A percentile compares a stretch with the other conserved stretches of the same genome.
Evolutionary conservation across 2,797 vertebrate species (phyloP).

Genomic region (Hoplostethus mediterraneus): DNA sequence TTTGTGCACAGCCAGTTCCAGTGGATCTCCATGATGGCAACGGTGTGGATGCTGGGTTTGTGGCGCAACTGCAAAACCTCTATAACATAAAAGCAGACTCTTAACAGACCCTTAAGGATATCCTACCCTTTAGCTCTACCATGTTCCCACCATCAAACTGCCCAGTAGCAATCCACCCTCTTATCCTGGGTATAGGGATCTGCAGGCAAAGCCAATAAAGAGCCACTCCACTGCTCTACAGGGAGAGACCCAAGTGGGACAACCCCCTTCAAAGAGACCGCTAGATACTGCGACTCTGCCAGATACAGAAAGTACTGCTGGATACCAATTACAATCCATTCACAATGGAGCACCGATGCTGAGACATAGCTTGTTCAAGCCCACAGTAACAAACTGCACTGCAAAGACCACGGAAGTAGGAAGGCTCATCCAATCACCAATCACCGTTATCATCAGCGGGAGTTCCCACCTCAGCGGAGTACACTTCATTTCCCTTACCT

Average conservation of each 20-base stretch:
- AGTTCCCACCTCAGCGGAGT: constrained; percentile 1
- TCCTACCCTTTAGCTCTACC: no score
- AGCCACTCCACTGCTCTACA: constrained; percentile 28
- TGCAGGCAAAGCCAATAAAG: constrained; percentile 34
- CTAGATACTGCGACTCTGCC: constrained; percentile 1
- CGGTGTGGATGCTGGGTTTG: no score
- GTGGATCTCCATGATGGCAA: no score
- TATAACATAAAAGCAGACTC: no score
- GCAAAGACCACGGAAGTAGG: constrained; percentile 45
- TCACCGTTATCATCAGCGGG: constrained; percentile 12
- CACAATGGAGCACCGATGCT: constrained; percentile 30
- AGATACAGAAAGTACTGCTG: constrained; percentile 39
- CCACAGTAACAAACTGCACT: constrained; percentile 26
- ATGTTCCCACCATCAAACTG: background rate
- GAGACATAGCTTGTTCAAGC: constrained; percentile 47
- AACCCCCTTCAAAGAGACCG: constrained; percentile 45
- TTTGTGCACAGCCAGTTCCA: no score
- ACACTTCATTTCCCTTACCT: background rate
- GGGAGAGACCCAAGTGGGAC: constrained; percentile 33
- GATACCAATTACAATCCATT: constrained; percentile 67
- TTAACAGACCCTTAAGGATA: no score
- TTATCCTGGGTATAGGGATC: constrained; percentile 9
- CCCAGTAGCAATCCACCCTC: constrained; percentile 7
- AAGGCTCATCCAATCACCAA: constrained; percentile 22
- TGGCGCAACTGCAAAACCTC: no score